phyloP scores from a whole-genome alignment of 2,113 vertebrate species.

The Embiotoca jacksoni region DNA sequence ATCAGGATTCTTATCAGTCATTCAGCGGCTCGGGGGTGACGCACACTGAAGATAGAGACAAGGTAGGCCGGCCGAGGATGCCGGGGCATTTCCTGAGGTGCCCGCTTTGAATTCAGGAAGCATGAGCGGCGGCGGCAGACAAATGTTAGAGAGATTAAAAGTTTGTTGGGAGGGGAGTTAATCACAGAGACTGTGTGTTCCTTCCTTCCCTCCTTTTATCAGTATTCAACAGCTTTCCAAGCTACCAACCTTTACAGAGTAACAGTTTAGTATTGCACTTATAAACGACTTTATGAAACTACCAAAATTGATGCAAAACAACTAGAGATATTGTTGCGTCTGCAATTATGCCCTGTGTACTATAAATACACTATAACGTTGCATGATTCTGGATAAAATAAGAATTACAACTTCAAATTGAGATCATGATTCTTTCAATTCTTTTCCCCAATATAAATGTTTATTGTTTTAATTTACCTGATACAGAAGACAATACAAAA shows the following conservation, averaged over 20 bases:
- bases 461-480: no score
- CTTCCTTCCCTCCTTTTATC: background rate
- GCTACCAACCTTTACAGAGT: background rate
- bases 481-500: no score
- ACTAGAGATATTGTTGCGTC: no score
- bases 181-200: conserved; percentile 18
- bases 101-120: conserved; percentile 49
- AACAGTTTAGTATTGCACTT: background rate
- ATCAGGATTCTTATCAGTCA: conserved; percentile 59
- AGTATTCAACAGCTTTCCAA: background rate
- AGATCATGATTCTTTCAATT: no score
- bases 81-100: conserved; percentile 33
- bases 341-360: no score
- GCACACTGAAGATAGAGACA: conserved; percentile 22
- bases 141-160: conserved; percentile 39
- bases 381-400: no score
- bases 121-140: conserved; percentile 18
- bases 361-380: no score
- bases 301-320: background rate
- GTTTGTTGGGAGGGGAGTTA: conserved; percentile 22
- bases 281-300: background rate
- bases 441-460: no score
- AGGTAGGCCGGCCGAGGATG: conserved; percentile 15
- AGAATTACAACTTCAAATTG: no score
- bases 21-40: conserved; percentile 16